Evolutionary conservation across 2,797 vertebrate genomes (phyloP).

Genomic region (Microctenopoma stevenorrisi): DNA sequence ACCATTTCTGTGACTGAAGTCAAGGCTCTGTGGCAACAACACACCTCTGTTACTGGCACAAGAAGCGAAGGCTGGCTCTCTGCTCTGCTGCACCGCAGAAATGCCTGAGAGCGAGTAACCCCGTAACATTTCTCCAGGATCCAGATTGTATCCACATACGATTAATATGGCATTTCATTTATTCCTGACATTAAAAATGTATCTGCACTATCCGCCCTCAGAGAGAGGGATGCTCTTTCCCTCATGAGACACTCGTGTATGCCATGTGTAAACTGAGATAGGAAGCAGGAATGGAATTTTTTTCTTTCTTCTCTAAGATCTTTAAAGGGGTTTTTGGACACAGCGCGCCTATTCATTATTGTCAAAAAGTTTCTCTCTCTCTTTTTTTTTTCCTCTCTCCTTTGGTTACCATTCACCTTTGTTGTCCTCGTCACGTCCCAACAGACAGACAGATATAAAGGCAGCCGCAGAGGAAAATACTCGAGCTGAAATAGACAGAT

Average conservation of each 20-base stretch:
- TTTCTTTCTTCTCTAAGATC: neutral
- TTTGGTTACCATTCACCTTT: slow-evolving; percentile 13
- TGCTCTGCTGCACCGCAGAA: slow-evolving; percentile 63
- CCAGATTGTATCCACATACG: slow-evolving; percentile 51
- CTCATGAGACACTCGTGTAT: slow-evolving; percentile 21
- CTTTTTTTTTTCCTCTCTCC: neutral
- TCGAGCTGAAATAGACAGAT: slow-evolving; percentile 3
- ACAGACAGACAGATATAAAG: slow-evolving; percentile 15
- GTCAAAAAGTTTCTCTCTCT: slow-evolving; percentile 8
- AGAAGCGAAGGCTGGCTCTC: slow-evolving; percentile 51
- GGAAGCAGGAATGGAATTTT: slow-evolving; percentile 3
- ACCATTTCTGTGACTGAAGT: slow-evolving; percentile 54
- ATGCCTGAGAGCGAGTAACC: slow-evolving; percentile 45
- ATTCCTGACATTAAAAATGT: slow-evolving; percentile 34
- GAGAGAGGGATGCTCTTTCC: slow-evolving; percentile 6
- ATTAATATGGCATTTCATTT: slow-evolving; percentile 52
- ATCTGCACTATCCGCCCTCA: neutral
- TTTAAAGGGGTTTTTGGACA: slow-evolving; percentile 15
- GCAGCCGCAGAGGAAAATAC: slow-evolving; percentile 10
- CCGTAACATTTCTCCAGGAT: slow-evolving; percentile 44
- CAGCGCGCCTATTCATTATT: slow-evolving; percentile 14
- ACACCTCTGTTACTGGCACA: slow-evolving; percentile 67
- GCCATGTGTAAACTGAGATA: slow-evolving; percentile 40
- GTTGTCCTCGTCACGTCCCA: slow-evolving; percentile 25
- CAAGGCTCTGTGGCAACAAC: slow-evolving; percentile 58